phyloP scores from a whole-genome alignment of 2,888 invertebrate species.

The Platypus cylindrus region DNA sequence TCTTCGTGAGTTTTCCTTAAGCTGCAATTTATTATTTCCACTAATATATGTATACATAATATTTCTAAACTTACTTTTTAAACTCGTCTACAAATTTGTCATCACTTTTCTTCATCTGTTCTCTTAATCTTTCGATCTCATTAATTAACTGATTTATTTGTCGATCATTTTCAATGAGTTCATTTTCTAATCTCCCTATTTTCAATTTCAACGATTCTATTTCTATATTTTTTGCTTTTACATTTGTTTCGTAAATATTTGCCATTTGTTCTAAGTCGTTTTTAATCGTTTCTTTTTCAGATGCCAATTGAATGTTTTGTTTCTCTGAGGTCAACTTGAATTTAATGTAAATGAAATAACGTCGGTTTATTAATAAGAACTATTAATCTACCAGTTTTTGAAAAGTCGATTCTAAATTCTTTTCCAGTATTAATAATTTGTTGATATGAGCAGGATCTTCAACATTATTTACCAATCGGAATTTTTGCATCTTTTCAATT shows the following conservation, averaged over 20 bases:
- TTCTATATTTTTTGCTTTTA: constrained; percentile 46
- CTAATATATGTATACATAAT: constrained; percentile 1
- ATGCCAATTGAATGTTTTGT: constrained; percentile 42
- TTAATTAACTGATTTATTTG: constrained; percentile 25
- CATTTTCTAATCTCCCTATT: constrained; percentile 33
- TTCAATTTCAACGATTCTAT: constrained; percentile 35
- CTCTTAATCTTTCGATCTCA: constrained; percentile 22
- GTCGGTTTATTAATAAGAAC: too few species aligned
- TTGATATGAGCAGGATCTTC: constrained; percentile 26
- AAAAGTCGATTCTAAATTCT: constrained; percentile 44
- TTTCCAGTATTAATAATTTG: constrained; percentile 39
- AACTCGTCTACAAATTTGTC: constrained; percentile 19
- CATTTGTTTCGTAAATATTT: constrained; percentile 42
- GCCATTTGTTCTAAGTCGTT: constrained; percentile 46
- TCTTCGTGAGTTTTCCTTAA: constrained; percentile 14
- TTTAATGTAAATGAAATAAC: too few species aligned
- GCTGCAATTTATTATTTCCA: constrained; percentile 17
- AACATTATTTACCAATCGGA: constrained; percentile 22
- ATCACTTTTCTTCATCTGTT: constrained; percentile 26
- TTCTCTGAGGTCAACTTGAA: constrained; percentile 43
- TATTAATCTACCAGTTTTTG: constrained; percentile 42
- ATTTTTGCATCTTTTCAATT: constrained; percentile 35
- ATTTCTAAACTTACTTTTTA: too few species aligned
- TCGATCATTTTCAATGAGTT: constrained; percentile 29
- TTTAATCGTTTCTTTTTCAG: constrained; percentile 46